Conservation (phyloP, 2,113 vertebrate genomes). For the Phalacrocorax brasilianus region DNA sequence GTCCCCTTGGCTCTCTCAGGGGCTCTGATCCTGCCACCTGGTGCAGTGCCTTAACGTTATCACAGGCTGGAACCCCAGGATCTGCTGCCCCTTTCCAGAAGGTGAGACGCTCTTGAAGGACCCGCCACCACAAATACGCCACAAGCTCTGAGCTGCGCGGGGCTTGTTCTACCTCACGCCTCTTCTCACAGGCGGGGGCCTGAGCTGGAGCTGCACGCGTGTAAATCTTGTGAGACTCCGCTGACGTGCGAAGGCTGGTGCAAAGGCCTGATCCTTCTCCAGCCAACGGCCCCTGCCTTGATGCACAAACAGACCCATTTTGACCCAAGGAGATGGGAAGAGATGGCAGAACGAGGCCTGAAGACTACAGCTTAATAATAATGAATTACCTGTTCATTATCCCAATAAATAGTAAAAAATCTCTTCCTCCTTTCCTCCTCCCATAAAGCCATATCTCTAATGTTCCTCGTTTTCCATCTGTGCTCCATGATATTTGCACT, state of each 20-base stretch:
- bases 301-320: background rate
- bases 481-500: conserved; percentile 56
- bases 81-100: background rate
- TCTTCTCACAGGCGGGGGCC: background rate
- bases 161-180: background rate
- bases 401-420: conserved; percentile 58
- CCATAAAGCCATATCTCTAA: conserved; percentile 21
- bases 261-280: background rate
- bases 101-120: background rate
- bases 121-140: background rate
- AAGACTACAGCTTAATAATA: conserved; percentile 45
- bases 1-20: background rate
- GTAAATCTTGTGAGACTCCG: background rate
- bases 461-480: conserved; percentile 53
- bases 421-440: conserved; percentile 42
- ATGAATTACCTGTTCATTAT: conserved; percentile 59
- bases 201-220: background rate
- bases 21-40: background rate
- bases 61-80: background rate
- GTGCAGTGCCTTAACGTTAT: background rate
- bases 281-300: background rate
- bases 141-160: accelerated
- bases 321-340: background rate
- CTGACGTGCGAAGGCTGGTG: background rate
- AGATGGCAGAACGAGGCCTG: background rate